A percentile compares a stretch with the other conserved stretches of the same genome.
Conservation (phyloP, 1,140 invertebrate genomes). For the Panagrolaimus sp. region DNA sequence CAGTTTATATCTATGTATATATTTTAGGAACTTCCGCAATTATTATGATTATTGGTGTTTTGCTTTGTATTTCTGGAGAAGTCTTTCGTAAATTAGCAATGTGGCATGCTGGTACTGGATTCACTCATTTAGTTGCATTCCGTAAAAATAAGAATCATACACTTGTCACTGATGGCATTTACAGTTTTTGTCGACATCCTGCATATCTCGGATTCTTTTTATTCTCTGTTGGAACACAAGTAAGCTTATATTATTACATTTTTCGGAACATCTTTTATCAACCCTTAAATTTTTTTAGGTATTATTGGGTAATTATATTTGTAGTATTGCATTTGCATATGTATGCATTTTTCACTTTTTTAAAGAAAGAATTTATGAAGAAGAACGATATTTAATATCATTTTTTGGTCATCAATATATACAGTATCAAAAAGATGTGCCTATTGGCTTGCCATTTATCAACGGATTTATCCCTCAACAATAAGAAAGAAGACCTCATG, state of each 20-base stretch:
- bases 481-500: no score
- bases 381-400: conserved; percentile 83
- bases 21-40: background rate
- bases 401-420: conserved; percentile 88
- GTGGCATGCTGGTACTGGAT: conserved; percentile 85
- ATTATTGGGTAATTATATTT: conserved; percentile 83
- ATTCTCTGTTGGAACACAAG: conserved; percentile 95
- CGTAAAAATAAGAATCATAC: conserved; percentile 66
- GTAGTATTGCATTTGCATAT: conserved; percentile 72
- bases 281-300: conserved; percentile 64
- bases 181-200: conserved; percentile 67
- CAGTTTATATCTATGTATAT: background rate
- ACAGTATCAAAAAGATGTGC: conserved; percentile 78
- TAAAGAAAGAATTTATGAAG: conserved; percentile 75
- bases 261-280: conserved; percentile 3
- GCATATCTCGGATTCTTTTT: conserved; percentile 95
- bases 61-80: conserved; percentile 80
- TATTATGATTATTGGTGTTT: conserved; percentile 66
- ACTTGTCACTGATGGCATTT: conserved; percentile 85
- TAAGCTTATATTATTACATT: conserved; percentile 57
- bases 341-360: conserved; percentile 82
- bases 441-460: conserved; percentile 87
- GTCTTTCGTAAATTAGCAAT: conserved; percentile 83
- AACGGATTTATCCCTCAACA: conserved; percentile 61
- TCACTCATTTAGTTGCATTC: conserved; percentile 72